These are phyloP conservation scores for Drosophila biarmipes DNA, from an alignment of 1,140 invertebrate species.

Conservation along the genomic window DNA sequence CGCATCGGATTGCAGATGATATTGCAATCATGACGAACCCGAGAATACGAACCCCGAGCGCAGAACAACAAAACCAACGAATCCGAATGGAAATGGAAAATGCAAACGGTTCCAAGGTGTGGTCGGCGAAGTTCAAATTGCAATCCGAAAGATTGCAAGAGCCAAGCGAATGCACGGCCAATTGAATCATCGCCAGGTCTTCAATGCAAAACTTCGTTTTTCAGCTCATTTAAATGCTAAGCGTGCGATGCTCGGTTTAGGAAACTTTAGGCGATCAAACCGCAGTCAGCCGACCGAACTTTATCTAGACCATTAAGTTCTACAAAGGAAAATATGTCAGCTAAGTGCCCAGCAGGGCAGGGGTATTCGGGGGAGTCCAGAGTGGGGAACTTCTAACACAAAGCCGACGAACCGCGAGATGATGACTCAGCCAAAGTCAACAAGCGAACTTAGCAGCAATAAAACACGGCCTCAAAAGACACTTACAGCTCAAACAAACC, in stretches of 20 bases:
- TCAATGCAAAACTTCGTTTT: slow-evolving; percentile 41
- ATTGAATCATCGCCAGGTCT: slow-evolving; percentile 69
- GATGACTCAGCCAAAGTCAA: slow-evolving; percentile 75
- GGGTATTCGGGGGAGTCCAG: slow-evolving; percentile 7
- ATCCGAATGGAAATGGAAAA: slow-evolving; percentile 33
- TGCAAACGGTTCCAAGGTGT: slow-evolving; percentile 48
- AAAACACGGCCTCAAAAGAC: slow-evolving; percentile 73
- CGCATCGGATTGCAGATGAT: slow-evolving; percentile 70
- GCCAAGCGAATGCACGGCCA: slow-evolving; percentile 44
- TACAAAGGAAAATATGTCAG: slow-evolving; percentile 76
- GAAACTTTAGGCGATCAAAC: slow-evolving; percentile 43
- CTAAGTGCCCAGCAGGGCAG: slow-evolving; percentile 50
- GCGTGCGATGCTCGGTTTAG: slow-evolving; percentile 46
- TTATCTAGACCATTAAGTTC: slow-evolving; percentile 81
- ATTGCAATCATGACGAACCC: slow-evolving; percentile 56
- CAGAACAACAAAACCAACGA: slow-evolving; percentile 20
- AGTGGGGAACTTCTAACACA: slow-evolving; percentile 56
- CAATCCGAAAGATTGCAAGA: slow-evolving; percentile 49
- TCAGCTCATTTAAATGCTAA: slow-evolving; percentile 70
- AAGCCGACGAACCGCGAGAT: slow-evolving; percentile 44
- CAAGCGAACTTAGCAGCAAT: slow-evolving; percentile 58
- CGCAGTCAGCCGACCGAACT: slow-evolving; percentile 56
- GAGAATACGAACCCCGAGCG: slow-evolving; percentile 40
- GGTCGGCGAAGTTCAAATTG: slow-evolving; percentile 62
- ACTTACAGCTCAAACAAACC: slow-evolving; percentile 42